Evolutionary conservation across 2,888 invertebrate genomes (phyloP).

Genomic region (Drosophila mercatorum): DNA sequence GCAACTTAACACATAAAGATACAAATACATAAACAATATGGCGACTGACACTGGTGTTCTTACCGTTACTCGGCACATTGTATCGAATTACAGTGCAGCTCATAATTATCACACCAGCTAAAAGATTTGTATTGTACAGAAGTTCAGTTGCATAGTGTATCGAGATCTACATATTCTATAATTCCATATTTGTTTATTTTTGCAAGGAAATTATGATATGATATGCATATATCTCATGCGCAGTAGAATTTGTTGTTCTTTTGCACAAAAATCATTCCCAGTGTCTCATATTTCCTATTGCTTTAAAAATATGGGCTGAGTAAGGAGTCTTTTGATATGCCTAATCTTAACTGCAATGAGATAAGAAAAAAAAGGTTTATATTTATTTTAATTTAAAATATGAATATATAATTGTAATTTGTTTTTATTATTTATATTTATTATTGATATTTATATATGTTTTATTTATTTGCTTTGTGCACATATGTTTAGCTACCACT

Average conservation of each 20-base stretch:
- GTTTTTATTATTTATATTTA: no score
- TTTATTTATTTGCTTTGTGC: neutral
- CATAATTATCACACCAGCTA: slow-evolving; percentile 1
- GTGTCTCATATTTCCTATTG: neutral
- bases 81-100: slow-evolving; percentile 17
- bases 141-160: neutral
- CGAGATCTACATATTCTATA: neutral
- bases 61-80: slow-evolving; percentile 33
- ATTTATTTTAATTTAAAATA: neutral
- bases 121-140: neutral
- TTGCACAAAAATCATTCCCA: neutral
- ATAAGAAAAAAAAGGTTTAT: neutral
- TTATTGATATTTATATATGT: no score
- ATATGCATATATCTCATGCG: neutral
- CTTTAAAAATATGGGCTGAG: neutral
- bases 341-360: neutral
- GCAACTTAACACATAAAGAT: slow-evolving; percentile 24
- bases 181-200: neutral
- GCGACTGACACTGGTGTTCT: slow-evolving; percentile 24
- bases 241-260: neutral
- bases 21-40: slow-evolving; percentile 15
- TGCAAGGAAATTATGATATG: neutral
- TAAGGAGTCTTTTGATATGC: neutral
- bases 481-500: neutral
- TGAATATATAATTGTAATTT: no score